Conservation (phyloP, 2,888 invertebrate genomes). For the Dorcus parallelipipedus region DNA sequence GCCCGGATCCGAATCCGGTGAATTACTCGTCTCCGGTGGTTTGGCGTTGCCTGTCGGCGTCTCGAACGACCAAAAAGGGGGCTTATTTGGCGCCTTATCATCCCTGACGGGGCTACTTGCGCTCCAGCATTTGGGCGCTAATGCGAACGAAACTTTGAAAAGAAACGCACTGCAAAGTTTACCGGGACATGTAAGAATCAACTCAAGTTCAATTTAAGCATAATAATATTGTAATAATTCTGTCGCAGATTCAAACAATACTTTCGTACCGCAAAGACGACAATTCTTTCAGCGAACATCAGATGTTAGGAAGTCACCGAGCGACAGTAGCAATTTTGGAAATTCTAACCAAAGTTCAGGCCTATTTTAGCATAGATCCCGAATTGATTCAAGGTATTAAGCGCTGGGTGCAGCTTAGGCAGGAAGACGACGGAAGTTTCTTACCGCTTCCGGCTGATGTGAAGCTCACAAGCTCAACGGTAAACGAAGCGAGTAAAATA, state of each 20-base stretch:
- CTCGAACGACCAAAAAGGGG: conserved; percentile 26
- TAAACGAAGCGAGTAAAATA: conserved; percentile 2
- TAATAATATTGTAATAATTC: neutral
- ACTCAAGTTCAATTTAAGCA: neutral
- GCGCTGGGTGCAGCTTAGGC: conserved; percentile 60
- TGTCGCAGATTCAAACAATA: conserved; percentile 58
- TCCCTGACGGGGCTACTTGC: conserved; percentile 58
- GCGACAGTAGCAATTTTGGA: conserved; percentile 60
- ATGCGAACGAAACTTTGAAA: conserved; percentile 53
- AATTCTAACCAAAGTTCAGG: conserved; percentile 59
- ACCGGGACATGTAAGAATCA: conserved; percentile 53
- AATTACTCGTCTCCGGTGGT: conserved; percentile 60
- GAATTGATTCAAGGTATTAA: conserved; percentile 58
- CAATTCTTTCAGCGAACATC: conserved; percentile 66
- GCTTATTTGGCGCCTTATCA: conserved; percentile 54
- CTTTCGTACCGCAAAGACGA: conserved; percentile 62
- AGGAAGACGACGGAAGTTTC: conserved; percentile 60
- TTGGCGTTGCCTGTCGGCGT: conserved; percentile 53
- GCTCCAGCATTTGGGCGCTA: conserved; percentile 48
- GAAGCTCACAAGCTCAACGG: conserved; percentile 38
- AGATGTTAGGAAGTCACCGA: conserved; percentile 59
- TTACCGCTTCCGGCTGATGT: conserved; percentile 58
- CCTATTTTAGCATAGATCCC: conserved; percentile 61
- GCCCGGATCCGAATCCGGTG: conserved; percentile 63
- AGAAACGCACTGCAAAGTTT: conserved; percentile 53